Base-by-base conservation (phyloP, 2,888 invertebrate genomes). In the Patella caerulea region DNA sequence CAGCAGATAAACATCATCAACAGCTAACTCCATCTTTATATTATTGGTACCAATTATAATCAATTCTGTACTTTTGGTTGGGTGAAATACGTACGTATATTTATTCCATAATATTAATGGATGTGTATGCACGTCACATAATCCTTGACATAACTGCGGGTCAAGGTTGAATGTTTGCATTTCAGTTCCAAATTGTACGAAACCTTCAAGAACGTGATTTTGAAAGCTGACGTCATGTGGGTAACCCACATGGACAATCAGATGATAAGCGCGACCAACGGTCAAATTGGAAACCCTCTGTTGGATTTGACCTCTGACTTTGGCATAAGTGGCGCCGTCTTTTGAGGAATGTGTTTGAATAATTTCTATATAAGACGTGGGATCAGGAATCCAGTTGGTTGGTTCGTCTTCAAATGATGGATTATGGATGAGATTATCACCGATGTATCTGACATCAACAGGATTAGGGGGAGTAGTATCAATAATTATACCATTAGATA, bases 401-500 rank as follows among this genome's bases (percentile, higher is more conserved):
- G 65, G 11, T 65, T 19, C 24, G 1, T 7, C n/a, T 70, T 83
- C 82, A 78, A 83, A 83, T 4, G 83, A 83, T 12, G 82, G 83
- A 74, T 83, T 83, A 7, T 56, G 14, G 0, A 83, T 19, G 4
- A 83, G 34, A 73, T 85, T 84, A 1, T 70, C 55, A 1, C 76
- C 80, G 3, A 73, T 19, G 70, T 83, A 81, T 5, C 77, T 53
- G 11, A 81, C 71, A 73, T 74, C 71, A 4, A 78, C 53, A 29
- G 77, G 71, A 2, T 54, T 65, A 17, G 86, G 85, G n/a, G 84
- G 80, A 2, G 85, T 80, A 7, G 75, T 77, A 72, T 86, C 86
- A 34, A 86, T 65, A 0, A 69, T 79, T 5, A 86, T 81, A 11
- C 86, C 86, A 78, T 86, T 82, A 12, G 86, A 86, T n/a, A 82